Base-by-base conservation (phyloP, 2,797 vertebrate genomes). In the Gallinago solitaria region DNA sequence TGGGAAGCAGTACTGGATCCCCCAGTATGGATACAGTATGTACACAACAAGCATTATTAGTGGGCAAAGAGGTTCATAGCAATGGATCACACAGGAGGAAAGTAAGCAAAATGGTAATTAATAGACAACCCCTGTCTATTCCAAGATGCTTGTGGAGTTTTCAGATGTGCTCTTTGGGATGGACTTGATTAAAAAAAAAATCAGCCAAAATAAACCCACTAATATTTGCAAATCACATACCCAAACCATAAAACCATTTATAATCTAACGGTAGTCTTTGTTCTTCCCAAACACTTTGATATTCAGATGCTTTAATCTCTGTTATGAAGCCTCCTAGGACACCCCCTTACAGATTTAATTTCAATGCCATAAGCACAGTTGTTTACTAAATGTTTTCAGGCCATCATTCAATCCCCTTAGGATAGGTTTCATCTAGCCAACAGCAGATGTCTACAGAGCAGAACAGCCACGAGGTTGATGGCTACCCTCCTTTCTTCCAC, bases 201-300 rank as follows among this genome's bases (percentile, higher is more conserved):
- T 24, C 33, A 91, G 53, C 48, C 21, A 41, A 83, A 94, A 93
- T 68, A 78, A 81, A 76, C 8, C 13, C n/a, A 86, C 25, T 88
- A 80, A 75, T 80, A 89, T 33, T 69, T 92, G 53, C 30, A 89
- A 87, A 84, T 94, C 45, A 57, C 70, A 68, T 48, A 92, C 71
- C 85, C 78, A 96, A 94, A 87, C 21, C 37, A 82, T 48, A 93
- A 80, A 84, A 8, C 32, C 37, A 82, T 77, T 87, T 85, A 77
- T 89, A 89, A 92, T 71, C 27, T 64, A 87, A 90, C 39, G 79
- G 63, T 33, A 86, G 74, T 63, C 83, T 97, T 93, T 93, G 67
- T 90, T 93, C 67, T 95, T 94, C 83, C 63, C 75, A 68, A 77
- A 71, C 27, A n/a, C 90, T 95, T 94, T 87, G 71, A 95, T 95